A percentile compares a stretch with the other conserved stretches of the same genome.
Conservation (phyloP, 2,797 vertebrate genomes). For the Astyanax mexicanus region DNA sequence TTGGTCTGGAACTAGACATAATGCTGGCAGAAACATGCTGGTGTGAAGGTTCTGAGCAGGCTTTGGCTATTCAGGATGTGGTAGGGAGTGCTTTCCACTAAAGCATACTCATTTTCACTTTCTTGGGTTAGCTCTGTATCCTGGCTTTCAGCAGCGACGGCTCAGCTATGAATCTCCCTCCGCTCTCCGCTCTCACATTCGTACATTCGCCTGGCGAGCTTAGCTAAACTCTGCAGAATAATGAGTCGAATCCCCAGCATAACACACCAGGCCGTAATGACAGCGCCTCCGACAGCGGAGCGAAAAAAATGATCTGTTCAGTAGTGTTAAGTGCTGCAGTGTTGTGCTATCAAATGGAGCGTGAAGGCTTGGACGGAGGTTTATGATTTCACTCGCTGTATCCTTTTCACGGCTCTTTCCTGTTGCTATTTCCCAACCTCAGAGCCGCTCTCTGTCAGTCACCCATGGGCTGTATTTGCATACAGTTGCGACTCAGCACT, state of each 20-base stretch:
- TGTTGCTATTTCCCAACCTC: conserved; percentile 62
- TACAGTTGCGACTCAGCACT: conserved; percentile 61
- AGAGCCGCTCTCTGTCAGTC: conserved; percentile 55
- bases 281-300: conserved; percentile 16
- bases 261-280: conserved; percentile 30
- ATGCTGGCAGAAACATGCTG: conserved; percentile 69
- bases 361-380: conserved; percentile 78
- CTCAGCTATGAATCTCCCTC: conserved; percentile 6
- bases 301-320: conserved; percentile 63
- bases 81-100: conserved; percentile 69
- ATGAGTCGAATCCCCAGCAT: conserved; percentile 30
- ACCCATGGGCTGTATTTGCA: conserved; percentile 66
- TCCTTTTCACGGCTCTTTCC: conserved; percentile 75
- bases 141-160: conserved; percentile 47
- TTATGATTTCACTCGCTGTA: conserved; percentile 76
- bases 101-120: conserved; percentile 55
- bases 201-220: conserved; percentile 18
- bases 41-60: too few species aligned
- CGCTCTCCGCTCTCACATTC: too few species aligned
- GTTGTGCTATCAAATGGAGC: conserved; percentile 84
- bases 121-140: neutral
- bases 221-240: conserved; percentile 17
- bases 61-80: too few species aligned
- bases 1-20: conserved; percentile 60
- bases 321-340: conserved; percentile 77